These are phyloP conservation scores for Calidris pygmaea DNA, from an alignment of 2,113 vertebrate genomes.

Conservation along the genomic window DNA sequence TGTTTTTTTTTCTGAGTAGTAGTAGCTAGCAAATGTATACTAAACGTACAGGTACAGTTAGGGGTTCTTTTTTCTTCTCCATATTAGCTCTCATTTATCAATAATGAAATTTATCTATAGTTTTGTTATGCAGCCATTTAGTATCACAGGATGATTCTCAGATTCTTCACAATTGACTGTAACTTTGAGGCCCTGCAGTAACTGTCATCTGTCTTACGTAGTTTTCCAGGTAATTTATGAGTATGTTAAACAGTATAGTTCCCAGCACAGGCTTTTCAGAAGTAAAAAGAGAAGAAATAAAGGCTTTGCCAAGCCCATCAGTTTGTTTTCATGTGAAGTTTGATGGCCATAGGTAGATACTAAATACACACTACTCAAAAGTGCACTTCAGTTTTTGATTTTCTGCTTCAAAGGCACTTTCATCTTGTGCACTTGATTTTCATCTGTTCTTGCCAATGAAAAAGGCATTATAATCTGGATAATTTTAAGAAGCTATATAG, in stretches of 20 bases:
- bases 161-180: not conserved
- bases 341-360: not conserved
- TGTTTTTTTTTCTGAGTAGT: not conserved
- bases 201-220: not conserved
- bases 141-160: not conserved
- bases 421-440: constrained; percentile 11
- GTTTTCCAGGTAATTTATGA: not conserved
- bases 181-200: not conserved
- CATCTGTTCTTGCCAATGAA: not conserved
- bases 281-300: not conserved
- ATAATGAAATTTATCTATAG: not conserved
- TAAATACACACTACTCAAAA: not conserved
- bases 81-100: not conserved
- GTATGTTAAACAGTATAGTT: not conserved
- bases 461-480: not conserved
- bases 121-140: not conserved
- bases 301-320: not conserved
- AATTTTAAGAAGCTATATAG: not conserved
- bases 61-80: not conserved
- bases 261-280: not conserved
- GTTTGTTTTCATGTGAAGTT: not conserved
- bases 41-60: not conserved
- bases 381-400: not conserved
- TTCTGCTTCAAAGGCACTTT: constrained; percentile 21
- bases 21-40: not conserved